phyloP scores from a whole-genome alignment of 2,888 invertebrate species.

The Hyposoter didymator region DNA sequence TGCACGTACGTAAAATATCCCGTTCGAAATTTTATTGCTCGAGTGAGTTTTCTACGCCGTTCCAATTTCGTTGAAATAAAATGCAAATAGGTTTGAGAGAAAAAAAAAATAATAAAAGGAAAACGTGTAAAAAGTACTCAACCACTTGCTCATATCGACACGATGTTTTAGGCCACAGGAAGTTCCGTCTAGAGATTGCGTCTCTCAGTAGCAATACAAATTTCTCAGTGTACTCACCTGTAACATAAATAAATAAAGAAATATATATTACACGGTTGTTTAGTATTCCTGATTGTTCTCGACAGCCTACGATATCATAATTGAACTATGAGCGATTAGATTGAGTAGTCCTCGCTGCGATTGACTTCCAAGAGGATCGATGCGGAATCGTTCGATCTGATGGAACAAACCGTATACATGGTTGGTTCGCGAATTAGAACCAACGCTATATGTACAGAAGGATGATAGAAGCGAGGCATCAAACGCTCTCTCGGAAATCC shows the following conservation, averaged over 20 bases:
- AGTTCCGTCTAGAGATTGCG: slow-evolving; percentile 12
- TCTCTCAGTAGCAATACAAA: slow-evolving; percentile 21
- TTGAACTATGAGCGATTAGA: slow-evolving; percentile 72
- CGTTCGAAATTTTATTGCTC: slow-evolving; percentile 43
- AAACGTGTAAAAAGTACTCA: slow-evolving; percentile 39
- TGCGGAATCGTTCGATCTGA: slow-evolving; percentile 67
- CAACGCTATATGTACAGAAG: background rate
- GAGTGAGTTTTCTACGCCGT: slow-evolving; percentile 32
- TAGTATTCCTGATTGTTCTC: slow-evolving; percentile 24
- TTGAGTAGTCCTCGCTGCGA: slow-evolving; percentile 63
- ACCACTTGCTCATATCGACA: slow-evolving; percentile 39
- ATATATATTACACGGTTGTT: background rate
- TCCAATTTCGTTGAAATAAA: slow-evolving; percentile 56
- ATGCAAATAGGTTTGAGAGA: background rate
- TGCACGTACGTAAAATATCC: slow-evolving; percentile 37
- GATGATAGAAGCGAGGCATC: background rate
- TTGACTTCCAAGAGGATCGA: slow-evolving; percentile 56
- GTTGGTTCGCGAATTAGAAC: slow-evolving; percentile 6
- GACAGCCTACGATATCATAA: slow-evolving; percentile 67
- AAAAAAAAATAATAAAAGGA: too few species aligned
- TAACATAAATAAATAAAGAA: slow-evolving; percentile 67
- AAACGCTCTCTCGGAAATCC: slow-evolving; percentile 34
- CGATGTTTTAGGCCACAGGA: slow-evolving; percentile 14
- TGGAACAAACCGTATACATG: slow-evolving; percentile 68
- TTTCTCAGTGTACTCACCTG: slow-evolving; percentile 74